Conservation (phyloP, 2,797 vertebrate species). For the Percopsis omiscomaycus region DNA sequence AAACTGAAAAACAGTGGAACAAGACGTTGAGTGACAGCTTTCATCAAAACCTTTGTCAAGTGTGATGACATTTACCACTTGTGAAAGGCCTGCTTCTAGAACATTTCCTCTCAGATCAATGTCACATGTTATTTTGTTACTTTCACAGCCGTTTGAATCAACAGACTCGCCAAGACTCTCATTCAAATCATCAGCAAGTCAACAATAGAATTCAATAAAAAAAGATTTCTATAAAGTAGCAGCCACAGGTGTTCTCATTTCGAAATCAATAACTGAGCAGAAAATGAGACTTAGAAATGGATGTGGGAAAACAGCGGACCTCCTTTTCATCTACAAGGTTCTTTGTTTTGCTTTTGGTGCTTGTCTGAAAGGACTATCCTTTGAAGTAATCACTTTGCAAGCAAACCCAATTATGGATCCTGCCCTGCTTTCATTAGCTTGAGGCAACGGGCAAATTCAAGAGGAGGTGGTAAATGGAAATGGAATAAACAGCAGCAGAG, state of each 20-base stretch:
- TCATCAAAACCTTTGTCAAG: slow-evolving; percentile 8
- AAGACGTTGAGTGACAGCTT: background rate
- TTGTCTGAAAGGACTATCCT: slow-evolving; percentile 36
- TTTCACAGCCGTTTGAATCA: slow-evolving; percentile 27
- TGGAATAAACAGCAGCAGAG: slow-evolving; percentile 39
- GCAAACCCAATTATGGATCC: slow-evolving; percentile 33
- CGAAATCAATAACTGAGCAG: slow-evolving; percentile 50
- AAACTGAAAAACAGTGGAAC: background rate
- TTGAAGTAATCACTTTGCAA: slow-evolving; percentile 37
- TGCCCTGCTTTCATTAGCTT: slow-evolving; percentile 29
- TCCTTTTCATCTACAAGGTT: slow-evolving; percentile 30
- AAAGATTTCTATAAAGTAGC: slow-evolving; percentile 21
- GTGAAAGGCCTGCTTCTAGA: slow-evolving; percentile 7
- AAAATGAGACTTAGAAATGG: slow-evolving; percentile 47
- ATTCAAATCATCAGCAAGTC: slow-evolving; percentile 17
- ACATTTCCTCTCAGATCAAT: slow-evolving; percentile 34
- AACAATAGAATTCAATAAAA: slow-evolving; percentile 26
- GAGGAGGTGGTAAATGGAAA: slow-evolving; percentile 28
- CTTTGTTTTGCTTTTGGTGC: slow-evolving; percentile 45
- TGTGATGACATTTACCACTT: slow-evolving; percentile 45
- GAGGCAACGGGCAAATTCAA: slow-evolving; percentile 12
- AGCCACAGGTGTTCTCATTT: slow-evolving; percentile 54
- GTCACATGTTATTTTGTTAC: slow-evolving; percentile 49
- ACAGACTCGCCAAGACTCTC: slow-evolving; percentile 14
- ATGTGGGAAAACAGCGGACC: slow-evolving; percentile 30